A percentile compares a stretch with the other conserved stretches of the same genome.
Evolutionary conservation across 2,888 invertebrate genomes (phyloP).

Genomic region (Drosophila barbarae): DNA sequence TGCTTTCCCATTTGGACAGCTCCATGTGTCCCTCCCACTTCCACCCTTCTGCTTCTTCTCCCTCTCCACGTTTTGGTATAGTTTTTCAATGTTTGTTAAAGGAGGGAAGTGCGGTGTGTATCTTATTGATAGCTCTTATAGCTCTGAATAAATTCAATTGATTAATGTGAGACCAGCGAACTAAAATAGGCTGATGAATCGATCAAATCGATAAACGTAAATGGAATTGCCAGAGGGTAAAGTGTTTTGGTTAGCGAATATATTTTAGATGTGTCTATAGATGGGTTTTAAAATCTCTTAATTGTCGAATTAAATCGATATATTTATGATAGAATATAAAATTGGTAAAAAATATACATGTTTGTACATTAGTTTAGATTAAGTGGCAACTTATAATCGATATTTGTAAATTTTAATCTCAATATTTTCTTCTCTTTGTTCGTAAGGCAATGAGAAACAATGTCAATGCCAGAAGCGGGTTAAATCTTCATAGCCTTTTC

Average conservation of each 20-base stretch:
- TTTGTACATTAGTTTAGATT: no score
- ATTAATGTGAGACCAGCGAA: conserved; percentile 10
- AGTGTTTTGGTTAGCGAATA: background rate
- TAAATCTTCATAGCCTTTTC: conserved; percentile 33
- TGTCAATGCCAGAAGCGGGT: conserved; percentile 52
- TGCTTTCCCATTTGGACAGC: conserved; percentile 39
- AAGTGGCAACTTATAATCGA: background rate
- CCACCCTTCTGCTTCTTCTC: background rate
- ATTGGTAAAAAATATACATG: background rate
- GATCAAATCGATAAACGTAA: conserved; percentile 21
- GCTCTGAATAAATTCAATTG: conserved; percentile 24
- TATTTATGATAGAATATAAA: background rate
- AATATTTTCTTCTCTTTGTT: background rate
- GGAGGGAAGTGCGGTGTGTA: background rate
- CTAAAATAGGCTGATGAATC: conserved; percentile 12
- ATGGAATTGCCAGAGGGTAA: background rate
- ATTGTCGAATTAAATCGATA: background rate
- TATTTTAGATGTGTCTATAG: background rate
- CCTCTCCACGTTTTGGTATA: background rate
- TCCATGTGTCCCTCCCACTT: conserved; percentile 17
- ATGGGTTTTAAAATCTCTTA: background rate
- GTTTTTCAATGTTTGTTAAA: conserved; percentile 24
- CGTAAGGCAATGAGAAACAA: conserved; percentile 33
- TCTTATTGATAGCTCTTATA: conserved; percentile 33
- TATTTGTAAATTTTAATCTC: no score